Evolutionary conservation across 2,797 vertebrate genomes (phyloP), one percentile per base, ranked within the genome.

Genomic region (Sus cebifrons): DNA sequence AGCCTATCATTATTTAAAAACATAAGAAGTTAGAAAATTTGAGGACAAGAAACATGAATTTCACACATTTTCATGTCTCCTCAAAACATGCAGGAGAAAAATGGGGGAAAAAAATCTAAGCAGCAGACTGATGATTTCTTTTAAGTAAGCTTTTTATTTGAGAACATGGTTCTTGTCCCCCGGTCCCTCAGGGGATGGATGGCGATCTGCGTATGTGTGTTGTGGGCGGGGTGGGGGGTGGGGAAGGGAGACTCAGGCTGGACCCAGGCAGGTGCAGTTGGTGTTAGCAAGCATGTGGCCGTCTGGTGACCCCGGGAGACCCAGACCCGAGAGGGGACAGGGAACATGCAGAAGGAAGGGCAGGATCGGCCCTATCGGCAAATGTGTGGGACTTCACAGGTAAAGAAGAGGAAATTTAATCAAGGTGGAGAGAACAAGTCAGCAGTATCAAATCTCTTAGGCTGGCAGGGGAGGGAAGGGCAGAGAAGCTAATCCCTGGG

Each of bases 401-500:
- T n/a, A 56, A 87, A 32, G n/a, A 60, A 0, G 3, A 91, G 60
- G 56, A 90, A 52, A 71, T 78, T 70, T 87, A 92, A 94, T 90
- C 87, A 81, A 83, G 56, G 71, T 1, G 13, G 54, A 32, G 70
- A 27, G 64, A 36, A 29, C 67, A 81, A 67, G 25, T 54, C 56
- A 7, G 21, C 0, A 6, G 56, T 79, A 62, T 81, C 36, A 67
- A 60, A 70, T 85, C 56, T 52, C 86, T 49, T 14, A 12, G 52
- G 64, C 40, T 7, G 0, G 79, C 58, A 1, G 56, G 25, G 21
- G 60, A 70, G 21, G 0, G 14, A 9, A 13, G n/a, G 67, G 58
- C 17, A 70, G 49, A 60, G 78, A 79, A 64, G 92, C 68, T 96
- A 84, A 93, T 84, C 90, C 71, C 81, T 32, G 23, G 29, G 93